Conservation (phyloP, 1,140 invertebrate species). For the Drosophila repletoides region DNA sequence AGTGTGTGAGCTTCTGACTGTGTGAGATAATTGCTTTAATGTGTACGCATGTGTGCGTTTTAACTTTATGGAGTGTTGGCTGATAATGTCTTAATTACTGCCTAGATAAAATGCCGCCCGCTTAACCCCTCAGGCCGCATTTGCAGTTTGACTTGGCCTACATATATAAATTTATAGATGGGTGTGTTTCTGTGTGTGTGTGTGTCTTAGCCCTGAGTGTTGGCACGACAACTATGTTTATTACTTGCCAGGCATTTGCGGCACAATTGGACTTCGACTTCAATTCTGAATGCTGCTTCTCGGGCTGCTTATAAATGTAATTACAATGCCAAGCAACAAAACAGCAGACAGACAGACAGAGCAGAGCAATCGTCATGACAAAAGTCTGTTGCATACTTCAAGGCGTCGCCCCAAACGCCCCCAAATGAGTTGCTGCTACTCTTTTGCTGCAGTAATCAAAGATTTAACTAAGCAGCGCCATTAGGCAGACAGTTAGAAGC, state of each 20-base stretch:
- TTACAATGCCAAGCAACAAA: slow-evolving; percentile 36
- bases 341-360: neutral
- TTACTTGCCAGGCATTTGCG: slow-evolving; percentile 48
- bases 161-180: slow-evolving; percentile 7
- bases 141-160: slow-evolving; percentile 25
- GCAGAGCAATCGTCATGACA: neutral
- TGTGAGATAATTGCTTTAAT: slow-evolving; percentile 76
- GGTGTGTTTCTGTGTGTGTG: neutral
- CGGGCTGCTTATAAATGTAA: slow-evolving; percentile 72
- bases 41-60: slow-evolving; percentile 76
- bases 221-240: slow-evolving; percentile 76
- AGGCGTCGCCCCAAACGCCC: slow-evolving; percentile 17
- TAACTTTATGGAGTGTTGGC: slow-evolving; percentile 79
- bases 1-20: slow-evolving; percentile 16
- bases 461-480: slow-evolving; percentile 43
- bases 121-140: slow-evolving; percentile 41
- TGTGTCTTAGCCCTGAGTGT: slow-evolving; percentile 5
- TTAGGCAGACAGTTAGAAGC: slow-evolving; percentile 51
- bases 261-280: slow-evolving; percentile 40
- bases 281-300: neutral
- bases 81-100: slow-evolving; percentile 79
- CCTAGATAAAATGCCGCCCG: slow-evolving; percentile 78
- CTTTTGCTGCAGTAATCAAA: slow-evolving; percentile 26
- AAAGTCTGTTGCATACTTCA: slow-evolving; percentile 45
- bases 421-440: slow-evolving; percentile 2